Evolutionary conservation across 2,888 invertebrate species (phyloP).

Genomic region (Ceraclea dissimilis): DNA sequence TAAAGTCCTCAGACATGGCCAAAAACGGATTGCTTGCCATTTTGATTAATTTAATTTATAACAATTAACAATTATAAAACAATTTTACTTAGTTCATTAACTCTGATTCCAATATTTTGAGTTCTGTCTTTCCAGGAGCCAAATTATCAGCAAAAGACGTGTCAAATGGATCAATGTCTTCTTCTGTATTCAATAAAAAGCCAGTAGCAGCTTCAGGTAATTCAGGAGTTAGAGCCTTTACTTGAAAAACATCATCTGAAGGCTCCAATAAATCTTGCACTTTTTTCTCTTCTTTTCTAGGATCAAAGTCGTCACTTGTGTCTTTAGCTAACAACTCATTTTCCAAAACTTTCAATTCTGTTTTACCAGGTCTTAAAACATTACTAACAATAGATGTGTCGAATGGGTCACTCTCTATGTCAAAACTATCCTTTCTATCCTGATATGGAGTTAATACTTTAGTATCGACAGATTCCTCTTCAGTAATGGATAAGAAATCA

Average conservation of each 20-base stretch:
- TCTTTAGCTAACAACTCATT: constrained; percentile 61
- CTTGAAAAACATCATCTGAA: constrained; percentile 49
- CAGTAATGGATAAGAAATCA: constrained; percentile 44
- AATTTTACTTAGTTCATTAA: constrained; percentile 39
- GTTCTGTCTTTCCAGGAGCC: constrained; percentile 68
- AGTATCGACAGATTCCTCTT: constrained; percentile 43
- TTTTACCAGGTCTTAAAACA: constrained; percentile 65
- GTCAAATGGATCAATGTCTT: constrained; percentile 71
- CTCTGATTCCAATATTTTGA: constrained; percentile 72
- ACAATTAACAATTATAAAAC: neutral
- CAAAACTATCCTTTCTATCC: constrained; percentile 35
- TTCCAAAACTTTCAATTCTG: constrained; percentile 70
- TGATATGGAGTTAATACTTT: constrained; percentile 60
- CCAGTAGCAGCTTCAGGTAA: constrained; percentile 31
- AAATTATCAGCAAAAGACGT: constrained; percentile 71
- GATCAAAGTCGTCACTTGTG: constrained; percentile 45
- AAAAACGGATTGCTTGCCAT: constrained; percentile 77
- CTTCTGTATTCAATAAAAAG: constrained; percentile 28
- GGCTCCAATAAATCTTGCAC: constrained; percentile 45
- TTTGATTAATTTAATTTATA: constrained; percentile 29
- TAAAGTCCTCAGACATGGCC: constrained; percentile 61
- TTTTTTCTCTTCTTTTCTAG: constrained; percentile 38
- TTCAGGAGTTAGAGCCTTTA: constrained; percentile 67
- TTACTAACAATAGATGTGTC: constrained; percentile 79
- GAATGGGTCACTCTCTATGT: constrained; percentile 65